Percentiles rank a stretch among this genome's conserved stretches.
Conservation (phyloP, 2,113 vertebrate genomes). For the Pitta sordida region DNA sequence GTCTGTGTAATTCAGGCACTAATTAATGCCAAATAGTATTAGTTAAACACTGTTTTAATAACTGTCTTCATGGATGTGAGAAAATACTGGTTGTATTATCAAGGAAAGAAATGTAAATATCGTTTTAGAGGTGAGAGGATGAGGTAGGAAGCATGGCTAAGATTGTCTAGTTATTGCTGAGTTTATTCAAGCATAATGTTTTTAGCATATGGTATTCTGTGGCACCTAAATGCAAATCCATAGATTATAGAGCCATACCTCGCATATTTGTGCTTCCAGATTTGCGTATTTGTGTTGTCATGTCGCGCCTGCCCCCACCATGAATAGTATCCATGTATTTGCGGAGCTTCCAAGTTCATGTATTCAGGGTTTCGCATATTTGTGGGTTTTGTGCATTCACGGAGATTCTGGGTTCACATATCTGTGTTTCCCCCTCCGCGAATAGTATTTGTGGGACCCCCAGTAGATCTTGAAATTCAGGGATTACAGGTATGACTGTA, state of each 20-base stretch:
- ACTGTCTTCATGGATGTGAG: not conserved
- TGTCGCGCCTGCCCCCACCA: no score
- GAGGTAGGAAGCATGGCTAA: not conserved
- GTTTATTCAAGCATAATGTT: not conserved
- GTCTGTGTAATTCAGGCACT: not conserved
- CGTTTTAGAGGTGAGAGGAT: not conserved
- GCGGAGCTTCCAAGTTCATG: no score
- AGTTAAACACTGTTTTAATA: not conserved
- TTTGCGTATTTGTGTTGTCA: no score
- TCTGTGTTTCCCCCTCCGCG: no score
- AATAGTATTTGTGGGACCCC: no score
- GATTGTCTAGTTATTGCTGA: not conserved
- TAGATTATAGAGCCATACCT: not conserved
- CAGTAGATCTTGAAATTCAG: no score
- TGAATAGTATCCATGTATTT: no score
- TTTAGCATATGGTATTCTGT: not conserved
- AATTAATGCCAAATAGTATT: not conserved
- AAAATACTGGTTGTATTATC: not conserved
- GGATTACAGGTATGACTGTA: no score
- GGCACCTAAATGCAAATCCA: not conserved
- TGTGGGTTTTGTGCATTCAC: no score
- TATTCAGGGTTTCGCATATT: no score
- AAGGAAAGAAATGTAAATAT: not conserved
- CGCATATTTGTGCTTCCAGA: no score
- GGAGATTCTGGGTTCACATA: no score